Evolutionary conservation across 1,140 invertebrate species (phyloP), one percentile per base, ranked within the genome.

Genomic region (Anthonomus grandis): DNA sequence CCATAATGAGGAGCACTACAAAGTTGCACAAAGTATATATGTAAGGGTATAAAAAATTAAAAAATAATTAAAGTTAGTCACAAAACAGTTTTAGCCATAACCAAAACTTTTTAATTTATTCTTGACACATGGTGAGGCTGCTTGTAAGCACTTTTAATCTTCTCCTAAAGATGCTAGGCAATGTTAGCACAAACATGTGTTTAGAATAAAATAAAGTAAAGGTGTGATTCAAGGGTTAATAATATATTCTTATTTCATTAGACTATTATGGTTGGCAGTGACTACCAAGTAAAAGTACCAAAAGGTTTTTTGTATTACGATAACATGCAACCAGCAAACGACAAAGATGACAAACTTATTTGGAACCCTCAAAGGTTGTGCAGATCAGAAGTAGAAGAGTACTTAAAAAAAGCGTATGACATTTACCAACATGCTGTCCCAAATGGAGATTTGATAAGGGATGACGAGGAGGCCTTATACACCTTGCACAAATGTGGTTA

Each of bases 211-310:
- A 27, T 19, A 6, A 37, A 37, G 18, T 48, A 25, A 21, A 23
- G 2, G n/a, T 51, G 4, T 10, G 12, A 46, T 10, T 24, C 70
- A 69, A 21, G 24, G n/a, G 6, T 45, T 19, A 31, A 10, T 31
- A 10, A 17, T 48, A 8, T 50, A 0, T 50, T 31, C 27, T 31
- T n/a, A 3, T 71, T 70, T 55, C 71, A 74, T 72, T 68, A 73
- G 79, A 95, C 90, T 15, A 97, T 97, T 55, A 96, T 97, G 90
- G 93, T 98, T 19, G 95, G 95, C 21, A 86, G 85, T 64, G 91
- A 95, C 69, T 97, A 90, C 73, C 95, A 98, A 78, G 95, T 94
- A 13, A 82, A 83, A 51, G 93, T 98, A 67, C 94, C 95, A 1
- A 91, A 94, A 74, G 93, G 91, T 15, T 76, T 97, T 3, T 89